phyloP scores from a whole-genome alignment of 2,113 vertebrate genomes.

The Jacana jacana region DNA sequence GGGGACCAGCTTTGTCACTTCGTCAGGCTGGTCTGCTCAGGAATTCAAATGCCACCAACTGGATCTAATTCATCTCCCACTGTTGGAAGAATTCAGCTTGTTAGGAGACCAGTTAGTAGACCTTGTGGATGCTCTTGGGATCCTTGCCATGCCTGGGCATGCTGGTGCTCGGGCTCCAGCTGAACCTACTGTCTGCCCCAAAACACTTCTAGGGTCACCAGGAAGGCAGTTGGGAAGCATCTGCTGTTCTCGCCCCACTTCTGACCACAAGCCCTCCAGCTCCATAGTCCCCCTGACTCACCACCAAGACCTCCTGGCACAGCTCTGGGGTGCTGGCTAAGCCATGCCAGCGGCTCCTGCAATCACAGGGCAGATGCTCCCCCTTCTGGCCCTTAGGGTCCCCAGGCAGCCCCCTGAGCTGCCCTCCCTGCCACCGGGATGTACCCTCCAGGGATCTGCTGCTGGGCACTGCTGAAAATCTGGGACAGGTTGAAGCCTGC shows the following conservation, averaged over 20 bases:
- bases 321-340: neutral
- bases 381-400: neutral
- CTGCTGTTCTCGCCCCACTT: neutral
- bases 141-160: accelerated
- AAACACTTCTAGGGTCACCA: neutral
- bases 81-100: neutral
- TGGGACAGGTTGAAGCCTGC: neutral
- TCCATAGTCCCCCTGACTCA: neutral
- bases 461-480: neutral
- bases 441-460: neutral
- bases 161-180: neutral
- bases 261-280: neutral
- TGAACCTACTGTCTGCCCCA: neutral
- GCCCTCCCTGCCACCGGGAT: neutral
- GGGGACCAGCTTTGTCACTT: neutral
- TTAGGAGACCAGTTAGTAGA: neutral
- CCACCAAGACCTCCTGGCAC: neutral
- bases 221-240: neutral
- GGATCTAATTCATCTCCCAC: neutral
- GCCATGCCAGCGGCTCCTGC: neutral
- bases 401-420: neutral
- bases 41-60: slow-evolving; percentile 47
- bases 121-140: neutral
- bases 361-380: neutral
- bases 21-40: neutral